Evolutionary conservation across 2,113 vertebrate species (phyloP), one percentile per base, ranked within the genome.

Genomic region (Paedocypris sp.): DNA sequence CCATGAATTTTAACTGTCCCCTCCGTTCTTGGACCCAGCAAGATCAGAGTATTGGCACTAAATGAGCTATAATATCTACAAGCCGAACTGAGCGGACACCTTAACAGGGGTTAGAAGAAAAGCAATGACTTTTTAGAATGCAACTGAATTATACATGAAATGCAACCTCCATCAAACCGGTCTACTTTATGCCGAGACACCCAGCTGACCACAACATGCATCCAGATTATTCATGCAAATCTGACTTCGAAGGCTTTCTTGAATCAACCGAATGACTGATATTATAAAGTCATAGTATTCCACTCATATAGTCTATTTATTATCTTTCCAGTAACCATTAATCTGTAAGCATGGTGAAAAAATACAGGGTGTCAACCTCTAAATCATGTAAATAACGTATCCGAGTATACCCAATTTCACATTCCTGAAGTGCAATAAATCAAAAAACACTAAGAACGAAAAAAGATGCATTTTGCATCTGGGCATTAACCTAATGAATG

Each of bases 241-340:
- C 23, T n/a, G n/a, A n/a, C n/a, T n/a, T n/a, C n/a, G n/a, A n/a
- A n/a, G n/a, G n/a, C n/a, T n/a, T n/a, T n/a, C n/a, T n/a, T 83
- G 80, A 80, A 85, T 82, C 78, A 80, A 70, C 61, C 78, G 77
- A 81, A 82, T 85, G 79, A 81, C 77, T 85, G 80, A 80, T 80
- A 82, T 81, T 82, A 84, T 80, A 79, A 79, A 77, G 77, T 85
- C 80, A 84, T 83, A 79, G 77, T 75, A 77, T 82, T 82, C 81
- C 78, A 77, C 73, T 83, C 77, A 79, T 79, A 82, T 80, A 80
- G 72, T 81, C 71, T 74, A 80, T 83, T 82, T 78, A 75, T 74
- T 64, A 77, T 84, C 80, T 82, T 78, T 70, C 75, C 77, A 80
- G 81, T 80, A 80, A 80, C 72, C 70, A 82, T 84, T 78, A 77